Evolutionary conservation across 2,888 invertebrate genomes (phyloP).

Genomic region (Lasioglossum marginatum): DNA sequence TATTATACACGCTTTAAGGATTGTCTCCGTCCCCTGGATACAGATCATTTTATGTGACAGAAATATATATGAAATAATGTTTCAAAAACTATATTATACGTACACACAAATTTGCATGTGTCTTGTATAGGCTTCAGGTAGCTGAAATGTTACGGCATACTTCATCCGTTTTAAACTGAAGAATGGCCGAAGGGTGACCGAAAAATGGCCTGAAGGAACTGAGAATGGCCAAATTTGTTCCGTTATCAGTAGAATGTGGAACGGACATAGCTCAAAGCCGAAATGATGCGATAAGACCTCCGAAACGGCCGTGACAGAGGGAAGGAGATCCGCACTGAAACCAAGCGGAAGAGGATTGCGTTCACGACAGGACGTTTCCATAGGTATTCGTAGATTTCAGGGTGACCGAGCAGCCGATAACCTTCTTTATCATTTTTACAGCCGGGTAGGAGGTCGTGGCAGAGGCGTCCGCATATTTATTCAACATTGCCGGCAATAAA

Average conservation of each 20-base stretch:
- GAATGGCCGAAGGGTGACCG: neutral
- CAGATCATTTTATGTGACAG: neutral
- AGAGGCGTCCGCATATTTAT: conserved; percentile 80
- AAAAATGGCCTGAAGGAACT: neutral
- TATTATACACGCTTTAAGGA: no score
- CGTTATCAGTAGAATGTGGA: neutral
- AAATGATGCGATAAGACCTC: conserved; percentile 20
- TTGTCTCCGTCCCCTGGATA: no score
- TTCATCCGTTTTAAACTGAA: neutral
- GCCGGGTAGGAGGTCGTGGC: conserved; percentile 79
- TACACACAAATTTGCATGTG: neutral
- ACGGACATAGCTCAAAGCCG: conserved; percentile 30
- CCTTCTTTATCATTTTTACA: conserved; percentile 83
- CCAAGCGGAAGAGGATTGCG: conserved; percentile 12
- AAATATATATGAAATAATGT: neutral
- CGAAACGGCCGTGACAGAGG: conserved; percentile 41
- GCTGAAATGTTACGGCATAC: neutral
- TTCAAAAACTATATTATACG: neutral
- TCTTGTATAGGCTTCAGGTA: neutral
- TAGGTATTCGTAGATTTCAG: conserved; percentile 78
- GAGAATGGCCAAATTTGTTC: conserved; percentile 11
- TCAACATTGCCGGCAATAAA: conserved; percentile 77
- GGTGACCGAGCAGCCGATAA: conserved; percentile 77
- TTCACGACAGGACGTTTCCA: conserved; percentile 70
- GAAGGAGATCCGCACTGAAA: conserved; percentile 57